Conservation (phyloP, 1,140 invertebrate genomes). For the Drosophila virilis region DNA sequence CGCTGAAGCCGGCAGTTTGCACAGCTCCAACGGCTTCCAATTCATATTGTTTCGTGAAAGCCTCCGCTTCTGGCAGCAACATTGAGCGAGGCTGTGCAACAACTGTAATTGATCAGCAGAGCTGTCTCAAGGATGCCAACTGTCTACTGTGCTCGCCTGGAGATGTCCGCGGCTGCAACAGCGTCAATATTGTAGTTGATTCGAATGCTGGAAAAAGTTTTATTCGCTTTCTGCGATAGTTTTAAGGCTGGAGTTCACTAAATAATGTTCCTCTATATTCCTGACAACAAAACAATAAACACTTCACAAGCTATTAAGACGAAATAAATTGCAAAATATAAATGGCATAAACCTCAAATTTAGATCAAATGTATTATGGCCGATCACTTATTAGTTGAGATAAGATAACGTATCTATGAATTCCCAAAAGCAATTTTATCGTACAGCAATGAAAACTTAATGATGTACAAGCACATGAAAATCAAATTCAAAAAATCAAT, state of each 20-base stretch:
- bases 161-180: conserved; percentile 67
- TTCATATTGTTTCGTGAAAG: conserved; percentile 74
- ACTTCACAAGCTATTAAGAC: neutral
- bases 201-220: conserved; percentile 52
- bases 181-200: conserved; percentile 45
- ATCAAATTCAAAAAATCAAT: no score
- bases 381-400: neutral
- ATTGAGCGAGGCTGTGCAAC: conserved; percentile 69
- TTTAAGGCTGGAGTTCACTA: neutral
- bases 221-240: conserved; percentile 51
- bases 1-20: conserved; percentile 51
- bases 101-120: conserved; percentile 60
- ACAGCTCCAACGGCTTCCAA: conserved; percentile 64
- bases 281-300: neutral
- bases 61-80: conserved; percentile 32
- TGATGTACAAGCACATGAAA: no score
- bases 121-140: conserved; percentile 64
- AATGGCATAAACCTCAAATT: neutral
- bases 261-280: neutral
- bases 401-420: neutral
- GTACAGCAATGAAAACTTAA: no score
- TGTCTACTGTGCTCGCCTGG: conserved; percentile 72
- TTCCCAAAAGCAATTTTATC: no score
- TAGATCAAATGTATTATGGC: neutral
- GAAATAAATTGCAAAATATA: neutral